Conservation (phyloP, 1,140 invertebrate species). For the Cardiocondyla obscurior region DNA sequence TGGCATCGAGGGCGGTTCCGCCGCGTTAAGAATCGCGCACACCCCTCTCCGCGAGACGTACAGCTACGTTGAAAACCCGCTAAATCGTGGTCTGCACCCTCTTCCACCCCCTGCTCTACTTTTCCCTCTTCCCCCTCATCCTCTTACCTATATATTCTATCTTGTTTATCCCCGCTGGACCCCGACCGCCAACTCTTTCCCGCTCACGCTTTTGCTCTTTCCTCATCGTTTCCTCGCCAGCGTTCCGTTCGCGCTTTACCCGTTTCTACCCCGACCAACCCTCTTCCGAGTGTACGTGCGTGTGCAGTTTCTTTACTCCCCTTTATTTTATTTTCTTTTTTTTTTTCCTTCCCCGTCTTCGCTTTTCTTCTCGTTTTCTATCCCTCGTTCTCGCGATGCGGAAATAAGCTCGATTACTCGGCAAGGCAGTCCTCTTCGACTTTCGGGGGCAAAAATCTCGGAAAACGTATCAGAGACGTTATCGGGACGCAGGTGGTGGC, state of each 20-base stretch:
- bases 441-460: neutral
- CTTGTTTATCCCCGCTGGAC: neutral
- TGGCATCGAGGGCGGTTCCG: constrained; percentile 57
- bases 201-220: constrained; percentile 4
- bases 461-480: constrained; percentile 20
- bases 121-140: neutral
- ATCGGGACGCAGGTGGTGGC: constrained; percentile 25
- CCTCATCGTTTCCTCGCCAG: constrained; percentile 36
- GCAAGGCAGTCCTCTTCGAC: constrained; percentile 23
- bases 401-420: constrained; percentile 43
- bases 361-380: constrained; percentile 15
- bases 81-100: constrained; percentile 61
- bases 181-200: neutral
- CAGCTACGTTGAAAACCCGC: constrained; percentile 69
- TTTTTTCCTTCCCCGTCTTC: constrained; percentile 35
- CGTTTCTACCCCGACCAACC: constrained; percentile 1
- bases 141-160: neutral
- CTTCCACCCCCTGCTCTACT: neutral
- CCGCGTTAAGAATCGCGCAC: constrained; percentile 68
- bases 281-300: neutral
- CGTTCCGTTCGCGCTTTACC: constrained; percentile 44
- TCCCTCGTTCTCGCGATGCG: neutral
- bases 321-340: constrained; percentile 51
- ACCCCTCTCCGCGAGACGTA: constrained; percentile 58
- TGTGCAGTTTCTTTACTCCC: neutral